Conservation (phyloP, 1,140 invertebrate species). For the Gryllus bimaculatus region DNA sequence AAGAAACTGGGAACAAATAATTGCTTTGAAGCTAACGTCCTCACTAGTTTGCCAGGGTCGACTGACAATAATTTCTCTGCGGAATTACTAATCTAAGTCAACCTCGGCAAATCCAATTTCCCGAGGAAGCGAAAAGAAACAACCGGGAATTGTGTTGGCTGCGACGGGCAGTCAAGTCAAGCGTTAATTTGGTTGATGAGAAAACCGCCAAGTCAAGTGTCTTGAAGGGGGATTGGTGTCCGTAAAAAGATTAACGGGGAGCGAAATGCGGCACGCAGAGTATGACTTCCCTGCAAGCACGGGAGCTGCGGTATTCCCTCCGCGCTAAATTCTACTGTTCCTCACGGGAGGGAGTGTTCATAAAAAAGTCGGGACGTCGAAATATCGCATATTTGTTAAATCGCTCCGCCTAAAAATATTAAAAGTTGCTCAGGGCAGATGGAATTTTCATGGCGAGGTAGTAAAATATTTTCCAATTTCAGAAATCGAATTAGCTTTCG, state of each 20-base stretch:
- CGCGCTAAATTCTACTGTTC: too few relatives aligned
- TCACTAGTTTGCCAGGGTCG: background rate
- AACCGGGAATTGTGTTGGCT: background rate
- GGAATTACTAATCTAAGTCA: constrained; percentile 5
- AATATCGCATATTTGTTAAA: too few relatives aligned
- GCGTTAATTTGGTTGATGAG: background rate
- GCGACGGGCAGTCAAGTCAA: background rate
- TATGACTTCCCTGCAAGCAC: too few relatives aligned
- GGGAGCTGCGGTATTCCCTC: too few relatives aligned
- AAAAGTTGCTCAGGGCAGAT: too few relatives aligned
- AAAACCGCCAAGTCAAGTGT: background rate
- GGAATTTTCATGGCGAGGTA: too few relatives aligned
- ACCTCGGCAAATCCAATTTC: background rate
- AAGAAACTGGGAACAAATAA: background rate
- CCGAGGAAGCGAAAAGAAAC: background rate
- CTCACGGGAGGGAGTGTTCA: too few relatives aligned
- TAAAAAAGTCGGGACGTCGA: too few relatives aligned
- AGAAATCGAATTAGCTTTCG: too few relatives aligned
- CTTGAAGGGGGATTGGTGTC: background rate
- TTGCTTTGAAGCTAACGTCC: background rate
- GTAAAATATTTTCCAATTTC: too few relatives aligned
- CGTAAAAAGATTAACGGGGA: background rate
- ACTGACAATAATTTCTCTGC: background rate
- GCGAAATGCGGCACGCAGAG: too few relatives aligned
- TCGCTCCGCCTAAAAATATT: too few relatives aligned